Conservation (phyloP, 1,140 invertebrate genomes). For the Acromyrmex echinatior region DNA sequence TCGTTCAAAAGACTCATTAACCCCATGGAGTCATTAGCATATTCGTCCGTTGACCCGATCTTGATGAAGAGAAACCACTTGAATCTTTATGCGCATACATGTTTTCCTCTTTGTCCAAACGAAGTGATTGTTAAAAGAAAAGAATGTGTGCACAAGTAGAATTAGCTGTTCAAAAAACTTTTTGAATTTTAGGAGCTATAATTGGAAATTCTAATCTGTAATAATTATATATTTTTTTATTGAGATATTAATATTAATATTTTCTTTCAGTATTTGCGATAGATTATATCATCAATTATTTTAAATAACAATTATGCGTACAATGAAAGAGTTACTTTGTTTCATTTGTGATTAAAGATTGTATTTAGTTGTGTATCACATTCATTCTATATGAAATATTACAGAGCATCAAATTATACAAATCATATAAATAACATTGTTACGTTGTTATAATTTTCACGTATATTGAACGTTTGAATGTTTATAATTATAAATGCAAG, state of each 20-base stretch:
- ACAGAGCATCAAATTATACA: slow-evolving; percentile 20
- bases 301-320: background rate
- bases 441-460: slow-evolving; percentile 36
- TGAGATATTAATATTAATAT: background rate
- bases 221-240: slow-evolving; percentile 54
- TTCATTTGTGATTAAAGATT: background rate
- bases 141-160: slow-evolving; percentile 17
- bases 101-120: background rate
- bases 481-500: slow-evolving; percentile 46
- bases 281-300: background rate
- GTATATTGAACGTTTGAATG: slow-evolving; percentile 13
- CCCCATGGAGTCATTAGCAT: slow-evolving; percentile 77
- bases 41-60: slow-evolving; percentile 73
- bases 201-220: background rate
- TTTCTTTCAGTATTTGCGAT: background rate
- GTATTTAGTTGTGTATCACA: background rate
- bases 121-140: slow-evolving; percentile 70
- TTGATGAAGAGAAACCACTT: slow-evolving; percentile 65
- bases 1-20: slow-evolving; percentile 79
- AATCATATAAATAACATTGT: slow-evolving; percentile 39
- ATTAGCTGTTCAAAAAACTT: slow-evolving; percentile 6
- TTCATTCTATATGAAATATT: slow-evolving; percentile 27
- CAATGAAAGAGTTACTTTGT: background rate
- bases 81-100: slow-evolving; percentile 77
- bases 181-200: background rate